Evolutionary conservation across 1,140 invertebrate genomes (phyloP).

Genomic region (Archivesica marissinica): DNA sequence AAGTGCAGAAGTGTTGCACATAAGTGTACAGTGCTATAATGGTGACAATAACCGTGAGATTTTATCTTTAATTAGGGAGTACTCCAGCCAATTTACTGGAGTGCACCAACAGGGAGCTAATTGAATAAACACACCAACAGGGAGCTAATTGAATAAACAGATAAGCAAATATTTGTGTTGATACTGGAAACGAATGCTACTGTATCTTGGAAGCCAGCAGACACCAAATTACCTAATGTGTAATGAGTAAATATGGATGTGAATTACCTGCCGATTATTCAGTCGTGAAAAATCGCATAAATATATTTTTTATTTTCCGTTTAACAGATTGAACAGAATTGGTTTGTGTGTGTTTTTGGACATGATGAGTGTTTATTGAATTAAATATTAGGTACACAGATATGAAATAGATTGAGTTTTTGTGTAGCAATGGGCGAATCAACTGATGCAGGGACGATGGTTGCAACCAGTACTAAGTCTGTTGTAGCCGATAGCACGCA

Average conservation of each 20-base stretch:
- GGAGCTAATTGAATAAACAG: neutral
- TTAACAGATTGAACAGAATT: too few species aligned
- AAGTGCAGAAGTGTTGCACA: neutral
- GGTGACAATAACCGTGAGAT: neutral
- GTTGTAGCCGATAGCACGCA: neutral
- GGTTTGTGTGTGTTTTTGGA: too few species aligned
- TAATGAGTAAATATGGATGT: too few species aligned
- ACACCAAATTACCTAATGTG: too few species aligned
- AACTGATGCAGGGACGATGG: slow-evolving; percentile 11
- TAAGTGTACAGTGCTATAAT: neutral
- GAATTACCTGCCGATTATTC: too few species aligned
- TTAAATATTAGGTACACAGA: too few species aligned
- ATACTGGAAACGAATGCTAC: neutral
- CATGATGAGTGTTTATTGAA: too few species aligned
- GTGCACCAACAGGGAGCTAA: slow-evolving; percentile 9
- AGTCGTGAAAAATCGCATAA: too few species aligned
- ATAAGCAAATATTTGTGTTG: neutral
- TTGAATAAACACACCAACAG: neutral
- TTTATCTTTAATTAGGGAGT: slow-evolving; percentile 3
- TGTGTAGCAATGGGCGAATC: neutral
- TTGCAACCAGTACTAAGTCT: too few species aligned
- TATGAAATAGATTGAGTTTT: neutral
- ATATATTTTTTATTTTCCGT: too few species aligned
- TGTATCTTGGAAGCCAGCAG: slow-evolving; percentile 1
- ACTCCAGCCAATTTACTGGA: neutral